phyloP scores from a whole-genome alignment of 2,888 invertebrate species.

The Synanthedon formicaeformis region DNA sequence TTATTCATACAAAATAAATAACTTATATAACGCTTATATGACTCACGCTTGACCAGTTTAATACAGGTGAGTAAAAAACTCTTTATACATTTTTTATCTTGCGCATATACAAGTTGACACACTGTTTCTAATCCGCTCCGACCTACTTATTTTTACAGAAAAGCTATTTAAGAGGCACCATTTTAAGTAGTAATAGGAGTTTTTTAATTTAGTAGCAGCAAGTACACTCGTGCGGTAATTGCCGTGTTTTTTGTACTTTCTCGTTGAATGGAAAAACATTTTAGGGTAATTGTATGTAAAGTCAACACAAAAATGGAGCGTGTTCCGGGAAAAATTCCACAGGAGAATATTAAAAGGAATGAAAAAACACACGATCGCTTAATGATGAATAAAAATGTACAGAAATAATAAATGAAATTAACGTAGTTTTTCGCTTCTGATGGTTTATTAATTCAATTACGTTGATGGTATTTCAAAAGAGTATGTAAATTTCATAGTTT shows the following conservation, averaged over 20 bases:
- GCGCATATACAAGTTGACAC: too few relatives aligned
- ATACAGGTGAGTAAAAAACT: too few relatives aligned
- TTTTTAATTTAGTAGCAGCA: neutral
- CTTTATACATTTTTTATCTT: too few relatives aligned
- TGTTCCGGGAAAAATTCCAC: neutral
- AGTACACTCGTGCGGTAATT: neutral
- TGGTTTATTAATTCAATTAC: too few relatives aligned
- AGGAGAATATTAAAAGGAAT: neutral
- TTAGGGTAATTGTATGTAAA: neutral
- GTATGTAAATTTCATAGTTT: too few relatives aligned
- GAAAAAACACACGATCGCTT: neutral
- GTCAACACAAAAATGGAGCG: neutral
- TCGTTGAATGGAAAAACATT: neutral
- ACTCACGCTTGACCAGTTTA: too few relatives aligned
- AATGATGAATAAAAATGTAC: neutral
- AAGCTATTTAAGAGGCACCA: neutral
- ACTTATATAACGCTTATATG: too few relatives aligned
- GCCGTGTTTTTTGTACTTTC: neutral
- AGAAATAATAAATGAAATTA: too few relatives aligned
- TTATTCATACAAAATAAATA: too few relatives aligned
- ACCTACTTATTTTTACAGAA: neutral
- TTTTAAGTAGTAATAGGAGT: neutral
- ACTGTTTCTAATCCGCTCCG: too few relatives aligned
- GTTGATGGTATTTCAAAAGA: too few relatives aligned
- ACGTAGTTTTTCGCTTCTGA: too few relatives aligned